A percentile compares a stretch with the other conserved stretches of the same genome.
Evolutionary conservation across 2,797 vertebrate species (phyloP).

Genomic region (Leucoraja ocellata): DNA sequence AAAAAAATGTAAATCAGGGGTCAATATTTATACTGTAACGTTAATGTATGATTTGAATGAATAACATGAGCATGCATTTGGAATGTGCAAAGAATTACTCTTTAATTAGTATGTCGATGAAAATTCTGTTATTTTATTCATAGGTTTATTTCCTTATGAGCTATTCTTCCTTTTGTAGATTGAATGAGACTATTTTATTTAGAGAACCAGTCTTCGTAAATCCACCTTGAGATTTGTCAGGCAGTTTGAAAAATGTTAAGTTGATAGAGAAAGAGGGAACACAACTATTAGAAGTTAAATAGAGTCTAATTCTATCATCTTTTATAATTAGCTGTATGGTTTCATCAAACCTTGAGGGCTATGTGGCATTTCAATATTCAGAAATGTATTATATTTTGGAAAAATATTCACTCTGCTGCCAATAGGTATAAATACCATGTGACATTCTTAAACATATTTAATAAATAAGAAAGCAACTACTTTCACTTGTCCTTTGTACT

Average conservation of each 20-base stretch:
- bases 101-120: neutral
- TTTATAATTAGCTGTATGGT: slow-evolving; percentile 4
- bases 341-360: neutral
- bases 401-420: neutral
- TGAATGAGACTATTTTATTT: neutral
- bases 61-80: neutral
- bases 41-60: neutral
- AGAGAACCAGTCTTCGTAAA: neutral
- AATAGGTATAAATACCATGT: neutral
- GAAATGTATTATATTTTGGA: neutral
- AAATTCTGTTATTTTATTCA: neutral
- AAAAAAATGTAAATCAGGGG: neutral
- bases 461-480: neutral
- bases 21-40: neutral
- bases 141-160: neutral
- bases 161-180: neutral
- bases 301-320: neutral
- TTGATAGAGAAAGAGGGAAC: neutral
- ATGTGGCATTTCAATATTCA: neutral
- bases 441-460: slow-evolving; percentile 17
- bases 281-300: neutral
- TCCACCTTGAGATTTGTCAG: neutral
- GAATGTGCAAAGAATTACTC: neutral
- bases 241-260: neutral
- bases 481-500: neutral